Percentiles rank a stretch among this genome's conserved stretches.
phyloP scores from a whole-genome alignment of 2,113 vertebrate genomes.

The Oryzias melastigma region DNA sequence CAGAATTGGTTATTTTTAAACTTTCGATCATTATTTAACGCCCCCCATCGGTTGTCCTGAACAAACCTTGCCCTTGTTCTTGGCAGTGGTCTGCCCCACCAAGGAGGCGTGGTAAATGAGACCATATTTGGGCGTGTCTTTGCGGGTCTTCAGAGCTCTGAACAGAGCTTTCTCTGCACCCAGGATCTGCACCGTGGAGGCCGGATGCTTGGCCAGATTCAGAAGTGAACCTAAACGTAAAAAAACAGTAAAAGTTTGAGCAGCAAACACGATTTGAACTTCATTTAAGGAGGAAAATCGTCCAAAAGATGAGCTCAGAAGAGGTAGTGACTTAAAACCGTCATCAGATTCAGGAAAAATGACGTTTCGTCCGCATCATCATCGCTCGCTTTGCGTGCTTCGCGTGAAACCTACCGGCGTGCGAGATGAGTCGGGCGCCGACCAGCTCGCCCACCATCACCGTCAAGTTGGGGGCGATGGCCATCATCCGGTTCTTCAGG shows the following conservation, averaged over 20 bases:
- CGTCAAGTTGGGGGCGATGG: conserved; percentile 95
- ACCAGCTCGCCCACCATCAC: conserved; percentile 97
- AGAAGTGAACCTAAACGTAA: conserved; percentile 85
- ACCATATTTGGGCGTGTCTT: conserved; percentile 97
- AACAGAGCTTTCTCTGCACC: conserved; percentile 98
- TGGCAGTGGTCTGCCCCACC: conserved; percentile 91
- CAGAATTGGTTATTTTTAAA: background rate
- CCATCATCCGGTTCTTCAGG: conserved; percentile 98
- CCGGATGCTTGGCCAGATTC: conserved; percentile 97
- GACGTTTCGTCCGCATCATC: conserved; percentile 79
- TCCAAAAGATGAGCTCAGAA: conserved; percentile 75
- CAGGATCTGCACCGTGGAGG: conserved; percentile 96
- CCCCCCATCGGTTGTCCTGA: fast-evolving
- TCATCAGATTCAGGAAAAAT: conserved; percentile 80
- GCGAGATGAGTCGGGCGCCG: conserved; percentile 93
- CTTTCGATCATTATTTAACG: background rate
- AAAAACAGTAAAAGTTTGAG: background rate
- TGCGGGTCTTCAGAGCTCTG: conserved; percentile 91
- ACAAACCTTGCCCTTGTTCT: conserved; percentile 97
- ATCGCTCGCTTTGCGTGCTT: conserved; percentile 52
- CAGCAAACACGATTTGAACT: no score
- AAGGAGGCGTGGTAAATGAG: conserved; percentile 97
- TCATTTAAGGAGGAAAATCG: no score
- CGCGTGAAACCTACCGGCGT: conserved; percentile 82
- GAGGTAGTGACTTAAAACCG: conserved; percentile 93